Evolutionary conservation across 2,797 vertebrate genomes (phyloP).

Genomic region (Schizothorax lantsangensis): DNA sequence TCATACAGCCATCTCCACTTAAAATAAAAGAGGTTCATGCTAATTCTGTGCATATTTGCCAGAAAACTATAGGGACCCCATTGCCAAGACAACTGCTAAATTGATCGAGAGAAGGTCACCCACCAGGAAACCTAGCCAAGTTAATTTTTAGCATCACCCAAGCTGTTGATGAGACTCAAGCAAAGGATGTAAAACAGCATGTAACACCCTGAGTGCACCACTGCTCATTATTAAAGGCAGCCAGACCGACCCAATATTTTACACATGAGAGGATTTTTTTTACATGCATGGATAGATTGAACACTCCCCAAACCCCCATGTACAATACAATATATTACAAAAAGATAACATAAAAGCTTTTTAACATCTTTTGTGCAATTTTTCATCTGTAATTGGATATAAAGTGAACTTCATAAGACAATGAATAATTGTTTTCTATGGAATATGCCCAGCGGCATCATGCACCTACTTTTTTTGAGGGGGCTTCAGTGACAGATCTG

Average conservation of each 20-base stretch:
- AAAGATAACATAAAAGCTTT: background rate
- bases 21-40: conserved; percentile 3
- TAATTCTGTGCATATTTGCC: conserved; percentile 27
- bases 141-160: conserved; percentile 45
- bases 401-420: conserved; percentile 5
- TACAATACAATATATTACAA: background rate
- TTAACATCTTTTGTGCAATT: background rate
- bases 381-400: conserved; percentile 5
- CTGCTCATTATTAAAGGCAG: conserved; percentile 43
- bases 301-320: background rate
- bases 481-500: background rate
- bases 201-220: conserved; percentile 32
- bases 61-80: conserved; percentile 19
- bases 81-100: conserved; percentile 45
- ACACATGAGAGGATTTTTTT: conserved; percentile 5
- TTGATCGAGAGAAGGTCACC: conserved; percentile 49
- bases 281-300: background rate
- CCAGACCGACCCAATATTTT: conserved; percentile 7
- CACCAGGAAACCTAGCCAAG: conserved; percentile 34
- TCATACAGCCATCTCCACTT: background rate
- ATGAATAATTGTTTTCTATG: background rate
- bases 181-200: conserved; percentile 45
- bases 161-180: conserved; percentile 45
- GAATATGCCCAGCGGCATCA: background rate
- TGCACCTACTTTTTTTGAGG: background rate